phyloP scores from a whole-genome alignment of 2,797 vertebrate species.

The Hypotaenidia okinawae region DNA sequence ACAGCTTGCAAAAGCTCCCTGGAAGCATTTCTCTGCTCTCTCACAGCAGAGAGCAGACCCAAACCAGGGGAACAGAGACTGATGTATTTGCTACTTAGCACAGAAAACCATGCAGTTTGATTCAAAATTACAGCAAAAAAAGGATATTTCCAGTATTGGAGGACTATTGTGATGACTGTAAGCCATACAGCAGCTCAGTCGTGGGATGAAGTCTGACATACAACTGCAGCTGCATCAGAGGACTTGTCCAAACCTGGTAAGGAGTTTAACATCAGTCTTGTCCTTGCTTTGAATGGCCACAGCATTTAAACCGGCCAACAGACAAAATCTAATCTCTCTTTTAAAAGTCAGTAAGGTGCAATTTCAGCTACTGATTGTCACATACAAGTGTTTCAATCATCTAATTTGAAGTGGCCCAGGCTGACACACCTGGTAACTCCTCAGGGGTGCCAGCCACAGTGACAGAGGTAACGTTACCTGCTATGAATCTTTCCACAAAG shows the following conservation, averaged over 20 bases:
- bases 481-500: background rate
- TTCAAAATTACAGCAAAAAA: background rate
- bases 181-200: background rate
- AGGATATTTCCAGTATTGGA: background rate
- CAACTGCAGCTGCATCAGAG: background rate
- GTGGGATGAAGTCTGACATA: background rate
- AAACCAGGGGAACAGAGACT: background rate
- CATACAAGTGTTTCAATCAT: background rate
- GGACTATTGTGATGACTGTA: background rate
- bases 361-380: background rate
- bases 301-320: background rate
- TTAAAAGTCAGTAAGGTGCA: background rate
- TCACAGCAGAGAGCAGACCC: background rate
- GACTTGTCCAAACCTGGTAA: background rate
- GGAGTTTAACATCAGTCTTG: background rate
- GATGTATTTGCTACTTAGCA: slow-evolving; percentile 12
- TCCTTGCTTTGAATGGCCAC: background rate
- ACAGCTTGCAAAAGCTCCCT: background rate
- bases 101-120: background rate
- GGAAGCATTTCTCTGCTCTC: no score
- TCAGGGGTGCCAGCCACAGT: background rate
- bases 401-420: background rate
- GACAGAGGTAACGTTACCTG: background rate
- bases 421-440: background rate
- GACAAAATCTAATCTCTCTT: background rate